These are phyloP conservation scores for Clarias pachynema DNA, from an alignment of 2,797 vertebrate species.

Conservation along the genomic window DNA sequence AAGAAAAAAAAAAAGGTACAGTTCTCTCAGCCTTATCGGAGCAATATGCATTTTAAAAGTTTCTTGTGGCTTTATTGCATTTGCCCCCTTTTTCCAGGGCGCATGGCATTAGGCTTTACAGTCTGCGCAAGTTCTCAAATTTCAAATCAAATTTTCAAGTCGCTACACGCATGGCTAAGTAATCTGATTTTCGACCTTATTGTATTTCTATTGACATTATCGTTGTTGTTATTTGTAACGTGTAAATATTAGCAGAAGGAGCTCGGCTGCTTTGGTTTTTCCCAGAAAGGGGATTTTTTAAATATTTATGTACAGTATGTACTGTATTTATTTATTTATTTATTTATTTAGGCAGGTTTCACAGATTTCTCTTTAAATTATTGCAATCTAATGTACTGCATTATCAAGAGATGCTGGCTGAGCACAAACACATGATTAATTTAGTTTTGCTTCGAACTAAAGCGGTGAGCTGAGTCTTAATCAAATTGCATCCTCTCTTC, in stretches of 20 bases:
- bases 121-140: slow-evolving; percentile 81
- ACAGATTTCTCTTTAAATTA: slow-evolving; percentile 59
- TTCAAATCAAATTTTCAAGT: slow-evolving; percentile 83
- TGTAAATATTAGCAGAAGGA: slow-evolving; percentile 80
- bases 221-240: slow-evolving; percentile 81
- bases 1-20: slow-evolving; percentile 65
- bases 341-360: slow-evolving; percentile 59
- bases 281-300: slow-evolving; percentile 62
- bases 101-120: slow-evolving; percentile 75
- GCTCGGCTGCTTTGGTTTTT: slow-evolving; percentile 63
- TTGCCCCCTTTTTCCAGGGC: slow-evolving; percentile 63
- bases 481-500: slow-evolving; percentile 57
- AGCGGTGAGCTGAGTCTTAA: slow-evolving; percentile 51
- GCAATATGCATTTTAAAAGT: slow-evolving; percentile 83
- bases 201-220: slow-evolving; percentile 86
- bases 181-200: slow-evolving; percentile 81
- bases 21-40: slow-evolving; percentile 80
- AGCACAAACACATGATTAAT: slow-evolving; percentile 59
- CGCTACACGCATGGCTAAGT: slow-evolving; percentile 70
- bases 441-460: slow-evolving; percentile 54
- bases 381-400: slow-evolving; percentile 64
- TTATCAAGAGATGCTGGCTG: slow-evolving; percentile 64
- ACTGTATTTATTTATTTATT: slow-evolving; percentile 72
- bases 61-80: slow-evolving; percentile 82
- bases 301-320: slow-evolving; percentile 68